Percentiles rank a stretch among this genome's conserved stretches.
Conservation (phyloP, 2,797 vertebrate species). For the Rhinoraja longicauda region DNA sequence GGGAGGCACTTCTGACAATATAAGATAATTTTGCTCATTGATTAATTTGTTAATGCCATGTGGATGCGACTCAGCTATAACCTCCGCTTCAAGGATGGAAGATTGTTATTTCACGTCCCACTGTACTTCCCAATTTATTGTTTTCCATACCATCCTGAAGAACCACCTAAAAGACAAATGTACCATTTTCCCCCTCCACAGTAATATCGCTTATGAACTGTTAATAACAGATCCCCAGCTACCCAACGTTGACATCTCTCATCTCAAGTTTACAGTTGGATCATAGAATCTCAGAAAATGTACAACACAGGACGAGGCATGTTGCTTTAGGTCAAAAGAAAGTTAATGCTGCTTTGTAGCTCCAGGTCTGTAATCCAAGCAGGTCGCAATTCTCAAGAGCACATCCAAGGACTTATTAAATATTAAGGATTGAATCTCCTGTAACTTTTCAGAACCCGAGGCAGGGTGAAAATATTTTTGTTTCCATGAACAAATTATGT, state of each 20-base stretch:
- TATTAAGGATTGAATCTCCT: no score
- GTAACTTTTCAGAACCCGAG: no score
- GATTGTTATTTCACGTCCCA: neutral
- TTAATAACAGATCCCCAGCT: neutral
- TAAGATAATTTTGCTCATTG: neutral
- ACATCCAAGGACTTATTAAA: no score
- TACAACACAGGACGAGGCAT: no score
- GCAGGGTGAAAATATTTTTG: no score
- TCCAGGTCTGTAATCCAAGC: no score
- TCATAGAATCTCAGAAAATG: no score
- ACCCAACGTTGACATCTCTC: neutral
- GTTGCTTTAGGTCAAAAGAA: no score
- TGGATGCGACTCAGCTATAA: neutral
- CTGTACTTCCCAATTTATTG: neutral
- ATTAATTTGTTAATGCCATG: neutral
- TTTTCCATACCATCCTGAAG: slow-evolving; percentile 14
- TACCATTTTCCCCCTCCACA: no score
- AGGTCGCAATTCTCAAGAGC: no score
- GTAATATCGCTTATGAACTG: neutral
- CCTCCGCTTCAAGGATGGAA: neutral
- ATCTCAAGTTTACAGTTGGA: neutral
- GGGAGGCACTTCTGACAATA: neutral
- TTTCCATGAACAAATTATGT: no score
- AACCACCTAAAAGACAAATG: neutral
- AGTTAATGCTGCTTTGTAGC: no score